Evolutionary conservation across 2,888 invertebrate genomes (phyloP), one percentile per base, ranked within the genome.

Genomic region (Caenorhabditis sinica): DNA sequence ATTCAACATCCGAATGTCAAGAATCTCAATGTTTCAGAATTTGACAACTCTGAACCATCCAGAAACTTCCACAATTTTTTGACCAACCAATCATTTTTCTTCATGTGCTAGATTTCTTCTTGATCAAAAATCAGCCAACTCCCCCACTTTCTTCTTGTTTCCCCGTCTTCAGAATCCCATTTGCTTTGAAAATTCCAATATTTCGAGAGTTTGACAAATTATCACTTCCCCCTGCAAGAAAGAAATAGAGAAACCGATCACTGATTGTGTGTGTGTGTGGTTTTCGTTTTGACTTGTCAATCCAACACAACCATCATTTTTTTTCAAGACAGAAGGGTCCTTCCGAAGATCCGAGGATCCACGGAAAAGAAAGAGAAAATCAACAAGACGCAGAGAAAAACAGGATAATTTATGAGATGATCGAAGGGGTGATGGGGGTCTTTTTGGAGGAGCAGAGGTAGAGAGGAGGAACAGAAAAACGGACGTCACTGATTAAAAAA

Each of bases 361-460:
- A n/a, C n/a, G n/a, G n/a, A n/a, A n/a, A n/a, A 28, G 56, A 56
- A 25, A 63, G 20, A 13, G 30, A 49, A 30, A 45, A 28, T 23
- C 25, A 20, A 23, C 15, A 3, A 76, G 76, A 76, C 58, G 40
- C 60, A 77, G 51, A 72, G 43, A 60, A 40, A 45, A n/a, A 8
- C n/a, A 33, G 58, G 73, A 66, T 65, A 80, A 73, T 73, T 72
- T 73, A 73, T 72, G 79, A 49, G 69, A 69, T 69, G 77, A 65
- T 33, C 13, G 30, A 36, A 40, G 3, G 36, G 17, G 61, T 36
- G 60, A 40, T 28, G 45, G 49, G 23, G 30, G n/a, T n/a, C n/a
- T n/a, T n/a, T 40, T 11, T 58, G 53, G 36, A 79, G 49, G 68
- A 68, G 20, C 20, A 60, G 43, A 23, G 61, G 28, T 11, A 56